Evolutionary conservation across 2,113 vertebrate species (phyloP).

Genomic region (Pachypanchax playfairii): DNA sequence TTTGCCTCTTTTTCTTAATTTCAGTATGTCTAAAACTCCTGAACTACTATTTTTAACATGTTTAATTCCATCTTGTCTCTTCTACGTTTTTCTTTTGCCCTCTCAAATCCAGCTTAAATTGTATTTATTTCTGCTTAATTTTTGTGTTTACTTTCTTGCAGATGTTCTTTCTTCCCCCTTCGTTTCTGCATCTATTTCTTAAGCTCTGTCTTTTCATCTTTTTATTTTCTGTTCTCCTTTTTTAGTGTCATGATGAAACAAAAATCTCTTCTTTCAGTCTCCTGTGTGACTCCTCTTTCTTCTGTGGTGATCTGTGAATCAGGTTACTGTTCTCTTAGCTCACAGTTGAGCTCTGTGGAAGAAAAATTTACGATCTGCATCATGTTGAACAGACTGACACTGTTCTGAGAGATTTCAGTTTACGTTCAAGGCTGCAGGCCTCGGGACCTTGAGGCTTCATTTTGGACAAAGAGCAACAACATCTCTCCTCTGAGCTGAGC

Average conservation of each 20-base stretch:
- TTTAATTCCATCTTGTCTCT: background rate
- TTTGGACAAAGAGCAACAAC: conserved; percentile 24
- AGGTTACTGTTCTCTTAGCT: conserved; percentile 14
- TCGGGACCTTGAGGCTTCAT: conserved; percentile 44
- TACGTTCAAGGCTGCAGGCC: conserved; percentile 8
- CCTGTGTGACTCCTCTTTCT: background rate
- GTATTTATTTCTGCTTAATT: no score
- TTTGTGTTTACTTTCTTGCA: no score
- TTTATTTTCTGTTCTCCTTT: background rate
- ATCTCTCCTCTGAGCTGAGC: conserved; percentile 30
- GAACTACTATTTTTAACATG: no score
- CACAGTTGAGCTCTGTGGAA: conserved; percentile 7
- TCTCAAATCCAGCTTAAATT: no score
- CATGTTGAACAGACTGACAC: background rate
- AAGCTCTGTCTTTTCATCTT: background rate
- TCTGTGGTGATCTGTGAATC: background rate
- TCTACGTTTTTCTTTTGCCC: no score
- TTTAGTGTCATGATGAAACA: background rate
- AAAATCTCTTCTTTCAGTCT: background rate
- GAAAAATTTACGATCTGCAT: conserved; percentile 9
- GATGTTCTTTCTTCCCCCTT: background rate
- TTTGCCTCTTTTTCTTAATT: background rate
- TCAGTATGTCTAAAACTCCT: no score
- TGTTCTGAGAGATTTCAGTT: conserved; percentile 29
- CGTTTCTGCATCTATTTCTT: no score